Base-by-base conservation (phyloP, 2,888 invertebrate species). In the Orthosia incerta region DNA sequence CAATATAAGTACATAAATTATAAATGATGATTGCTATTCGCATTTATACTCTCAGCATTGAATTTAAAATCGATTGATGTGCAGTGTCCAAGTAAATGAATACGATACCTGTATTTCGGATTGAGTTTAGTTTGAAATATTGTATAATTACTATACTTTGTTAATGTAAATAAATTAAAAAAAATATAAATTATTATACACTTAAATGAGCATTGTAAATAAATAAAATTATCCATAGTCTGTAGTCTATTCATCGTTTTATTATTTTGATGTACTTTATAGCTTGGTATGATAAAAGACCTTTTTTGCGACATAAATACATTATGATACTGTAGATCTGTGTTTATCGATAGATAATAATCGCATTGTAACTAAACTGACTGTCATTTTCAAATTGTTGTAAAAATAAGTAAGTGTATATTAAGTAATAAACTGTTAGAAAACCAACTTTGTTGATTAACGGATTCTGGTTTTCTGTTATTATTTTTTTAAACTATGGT, bases 401-500 rank as follows among this genome's bases (percentile, higher is more conserved):
- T 86, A 82, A 63, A 86, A 77, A 79, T 74, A 69, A 70, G 56
- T 71, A 84, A 55, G 50, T 63, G 55, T 75, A 66, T 39, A 59
- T 31, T 53, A 67, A 53, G 23, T 26, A 57, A 70, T 70, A 74
- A 74, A 66, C 63, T 71, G 62, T 76, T 71, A 63, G 82, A 65
- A 57, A 86, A 67, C 71, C 77, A 68, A 79, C 59, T 45, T 70
- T 69, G 72, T 79, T 82, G 57, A 51, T 53, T 74, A 51, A 64
- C 26, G 53, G 57, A 69, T 69, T 71, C 72, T 69, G 68, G 66
- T 57, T 74, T 71, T 78, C 73, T 65, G 82, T 86, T 82, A 74
- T 78, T 61, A 72, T 78, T 71, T 63, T 69, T 75, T 63, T 70
- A 65, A 72, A 76, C 69, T 72, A 66, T 63, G 62, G 57, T 84